A percentile compares a stretch with the other conserved stretches of the same genome.
Conservation (phyloP, 2,888 invertebrate species). For the Elysia crispata region DNA sequence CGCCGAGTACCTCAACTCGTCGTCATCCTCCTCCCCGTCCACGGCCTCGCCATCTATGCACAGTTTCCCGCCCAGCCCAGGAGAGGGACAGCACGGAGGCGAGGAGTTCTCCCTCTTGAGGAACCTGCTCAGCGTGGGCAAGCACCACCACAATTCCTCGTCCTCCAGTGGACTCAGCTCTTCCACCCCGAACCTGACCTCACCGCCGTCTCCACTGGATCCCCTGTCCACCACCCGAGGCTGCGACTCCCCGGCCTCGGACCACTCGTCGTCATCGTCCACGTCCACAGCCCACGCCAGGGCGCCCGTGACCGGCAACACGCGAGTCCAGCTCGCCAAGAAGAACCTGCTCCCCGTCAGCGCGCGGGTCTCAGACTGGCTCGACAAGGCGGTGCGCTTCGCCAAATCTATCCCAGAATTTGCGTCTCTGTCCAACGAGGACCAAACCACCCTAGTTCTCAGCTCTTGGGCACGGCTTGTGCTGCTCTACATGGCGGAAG, state of each 20-base stretch:
- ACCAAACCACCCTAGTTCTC: conserved; percentile 70
- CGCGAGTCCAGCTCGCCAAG: conserved; percentile 74
- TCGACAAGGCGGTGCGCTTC: conserved; percentile 72
- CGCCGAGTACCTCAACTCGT: conserved; percentile 43
- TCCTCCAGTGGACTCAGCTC: conserved; percentile 25
- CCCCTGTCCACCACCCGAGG: conserved; percentile 14
- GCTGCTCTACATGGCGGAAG: conserved; percentile 75
- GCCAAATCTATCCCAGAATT: conserved; percentile 73
- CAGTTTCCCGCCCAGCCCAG: conserved; percentile 51
- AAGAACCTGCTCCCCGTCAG: conserved; percentile 75
- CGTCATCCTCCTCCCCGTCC: conserved; percentile 41
- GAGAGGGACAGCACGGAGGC: conserved; percentile 54
- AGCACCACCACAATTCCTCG: conserved; percentile 43
- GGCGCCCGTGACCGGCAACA: conserved; percentile 57
- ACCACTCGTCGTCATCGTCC: conserved; percentile 25
- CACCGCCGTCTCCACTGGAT: neutral
- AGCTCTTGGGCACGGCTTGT: conserved; percentile 73
- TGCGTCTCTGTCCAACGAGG: conserved; percentile 67
- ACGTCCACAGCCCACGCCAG: conserved; percentile 26
- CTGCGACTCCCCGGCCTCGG: conserved; percentile 45
- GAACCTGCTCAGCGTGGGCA: conserved; percentile 61
- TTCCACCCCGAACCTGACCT: conserved; percentile 47
- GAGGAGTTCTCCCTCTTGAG: conserved; percentile 59
- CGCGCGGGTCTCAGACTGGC: conserved; percentile 74
- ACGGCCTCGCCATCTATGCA: conserved; percentile 39